A percentile compares a stretch with the other conserved stretches of the same genome.
These are phyloP conservation scores for Halcyon badia DNA, from an alignment of 2,797 vertebrate species.

Conservation along the genomic window DNA sequence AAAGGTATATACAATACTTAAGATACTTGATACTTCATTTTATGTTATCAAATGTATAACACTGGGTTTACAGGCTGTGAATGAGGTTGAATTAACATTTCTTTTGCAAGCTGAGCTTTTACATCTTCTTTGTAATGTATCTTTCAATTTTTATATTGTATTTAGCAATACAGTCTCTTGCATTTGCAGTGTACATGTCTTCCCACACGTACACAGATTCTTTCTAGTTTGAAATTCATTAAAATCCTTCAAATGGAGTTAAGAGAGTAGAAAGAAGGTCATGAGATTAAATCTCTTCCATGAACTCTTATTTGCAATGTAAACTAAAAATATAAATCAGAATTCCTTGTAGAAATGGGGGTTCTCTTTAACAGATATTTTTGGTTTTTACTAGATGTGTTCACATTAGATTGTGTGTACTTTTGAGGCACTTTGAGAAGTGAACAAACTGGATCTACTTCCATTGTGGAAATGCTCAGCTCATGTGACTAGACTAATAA, in stretches of 20 bases:
- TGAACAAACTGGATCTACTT: neutral
- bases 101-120: neutral
- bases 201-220: neutral
- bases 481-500: neutral
- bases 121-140: neutral
- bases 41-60: neutral
- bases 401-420: neutral
- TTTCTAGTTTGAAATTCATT: neutral
- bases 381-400: neutral
- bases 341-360: neutral
- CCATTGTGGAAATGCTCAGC: neutral
- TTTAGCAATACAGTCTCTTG: neutral
- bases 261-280: neutral
- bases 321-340: neutral
- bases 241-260: neutral
- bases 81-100: neutral
- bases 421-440: neutral
- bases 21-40: neutral
- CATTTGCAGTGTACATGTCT: neutral
- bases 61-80: fast-evolving
- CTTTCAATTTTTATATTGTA: neutral
- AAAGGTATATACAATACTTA: neutral
- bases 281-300: neutral
- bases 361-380: neutral
- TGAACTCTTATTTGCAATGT: neutral